A percentile compares a stretch with the other conserved stretches of the same genome.
phyloP scores from a whole-genome alignment of 2,113 vertebrate genomes.

The Oreochromis tanganicae region DNA sequence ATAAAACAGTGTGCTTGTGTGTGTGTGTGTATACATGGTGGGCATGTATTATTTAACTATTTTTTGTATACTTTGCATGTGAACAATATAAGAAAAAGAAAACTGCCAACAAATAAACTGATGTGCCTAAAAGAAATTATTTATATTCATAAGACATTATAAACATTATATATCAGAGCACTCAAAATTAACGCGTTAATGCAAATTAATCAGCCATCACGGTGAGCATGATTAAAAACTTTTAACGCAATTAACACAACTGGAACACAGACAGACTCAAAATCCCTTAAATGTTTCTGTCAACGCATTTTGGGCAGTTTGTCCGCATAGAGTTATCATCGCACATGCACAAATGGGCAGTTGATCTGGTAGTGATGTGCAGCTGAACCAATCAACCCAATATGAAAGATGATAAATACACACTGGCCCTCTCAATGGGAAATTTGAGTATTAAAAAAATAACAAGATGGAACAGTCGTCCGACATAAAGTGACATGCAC shows the following conservation, averaged over 20 bases:
- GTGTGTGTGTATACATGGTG: background rate
- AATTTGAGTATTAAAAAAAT: background rate
- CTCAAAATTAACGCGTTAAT: background rate
- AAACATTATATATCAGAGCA: background rate
- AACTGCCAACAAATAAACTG: background rate
- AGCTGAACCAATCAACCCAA: too few relatives aligned
- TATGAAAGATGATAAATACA: background rate
- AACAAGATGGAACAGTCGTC: background rate
- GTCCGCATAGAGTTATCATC: background rate
- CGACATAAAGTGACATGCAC: background rate
- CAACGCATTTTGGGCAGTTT: background rate
- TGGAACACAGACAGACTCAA: background rate
- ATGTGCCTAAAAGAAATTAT: background rate
- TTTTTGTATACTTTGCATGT: background rate
- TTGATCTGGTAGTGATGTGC: too few relatives aligned
- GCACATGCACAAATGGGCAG: background rate
- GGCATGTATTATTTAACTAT: accelerated
- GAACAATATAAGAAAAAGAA: background rate
- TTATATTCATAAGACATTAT: background rate
- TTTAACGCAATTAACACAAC: background rate
- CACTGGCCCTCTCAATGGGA: background rate
- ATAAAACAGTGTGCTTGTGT: background rate
- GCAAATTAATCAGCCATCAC: background rate
- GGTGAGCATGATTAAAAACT: accelerated
- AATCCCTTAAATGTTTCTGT: background rate